These are phyloP conservation scores for Peromyscus eremicus DNA, from an alignment of 2,797 vertebrate species.

Conservation along the genomic window DNA sequence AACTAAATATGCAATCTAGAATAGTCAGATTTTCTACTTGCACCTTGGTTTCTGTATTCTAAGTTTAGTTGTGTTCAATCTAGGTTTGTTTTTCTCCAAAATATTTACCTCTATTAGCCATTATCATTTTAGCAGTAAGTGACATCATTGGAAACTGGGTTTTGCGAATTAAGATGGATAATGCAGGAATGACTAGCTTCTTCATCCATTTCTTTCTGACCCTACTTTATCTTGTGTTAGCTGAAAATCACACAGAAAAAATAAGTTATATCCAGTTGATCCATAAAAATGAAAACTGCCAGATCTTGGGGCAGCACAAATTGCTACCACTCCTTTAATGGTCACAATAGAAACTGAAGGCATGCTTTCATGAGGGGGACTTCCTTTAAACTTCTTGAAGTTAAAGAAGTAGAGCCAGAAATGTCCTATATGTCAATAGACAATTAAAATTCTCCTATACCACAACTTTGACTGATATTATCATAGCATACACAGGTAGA, in stretches of 20 bases:
- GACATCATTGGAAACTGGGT: neutral
- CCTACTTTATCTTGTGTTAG: neutral
- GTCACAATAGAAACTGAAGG: neutral
- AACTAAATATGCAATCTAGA: neutral
- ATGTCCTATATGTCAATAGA: neutral
- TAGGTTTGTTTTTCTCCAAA: neutral
- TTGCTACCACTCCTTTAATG: neutral
- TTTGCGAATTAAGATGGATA: neutral
- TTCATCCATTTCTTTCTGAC: neutral
- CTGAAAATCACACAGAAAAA: neutral
- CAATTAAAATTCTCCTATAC: constrained; percentile 27
- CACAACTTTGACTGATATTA: neutral
- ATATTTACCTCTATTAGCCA: neutral
- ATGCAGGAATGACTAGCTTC: neutral
- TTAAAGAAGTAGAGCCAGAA: constrained; percentile 6
- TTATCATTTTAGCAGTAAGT: neutral
- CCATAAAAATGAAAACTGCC: neutral
- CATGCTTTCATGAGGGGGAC: constrained; percentile 4
- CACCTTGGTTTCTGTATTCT: neutral
- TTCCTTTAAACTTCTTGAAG: neutral
- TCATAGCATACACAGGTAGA: neutral
- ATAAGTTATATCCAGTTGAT: neutral
- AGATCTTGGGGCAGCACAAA: neutral
- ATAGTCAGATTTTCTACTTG: neutral
- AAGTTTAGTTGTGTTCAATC: neutral